Conservation (phyloP, 2,888 invertebrate genomes). For the Pachymerium ferrugineum region DNA sequence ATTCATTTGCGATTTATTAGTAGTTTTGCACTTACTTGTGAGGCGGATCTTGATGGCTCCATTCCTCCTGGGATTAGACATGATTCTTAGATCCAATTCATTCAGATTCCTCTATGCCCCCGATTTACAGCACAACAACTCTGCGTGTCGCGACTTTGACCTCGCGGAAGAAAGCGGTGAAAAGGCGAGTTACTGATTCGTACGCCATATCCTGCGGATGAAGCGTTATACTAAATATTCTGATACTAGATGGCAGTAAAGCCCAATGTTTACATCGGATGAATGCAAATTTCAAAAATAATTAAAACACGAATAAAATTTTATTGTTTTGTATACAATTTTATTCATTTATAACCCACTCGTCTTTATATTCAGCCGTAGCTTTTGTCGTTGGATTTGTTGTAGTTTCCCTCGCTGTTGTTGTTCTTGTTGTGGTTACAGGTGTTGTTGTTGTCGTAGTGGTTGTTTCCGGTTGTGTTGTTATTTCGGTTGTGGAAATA, state of each 20-base stretch:
- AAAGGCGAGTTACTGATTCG: background rate
- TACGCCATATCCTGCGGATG: background rate
- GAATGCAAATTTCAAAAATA: background rate
- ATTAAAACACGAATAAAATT: too few species aligned
- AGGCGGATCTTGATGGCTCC: background rate
- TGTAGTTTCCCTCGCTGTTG: background rate
- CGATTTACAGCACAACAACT: background rate
- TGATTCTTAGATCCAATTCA: constrained; percentile 2
- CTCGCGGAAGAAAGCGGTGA: background rate
- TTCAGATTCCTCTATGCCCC: background rate
- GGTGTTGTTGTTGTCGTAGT: background rate
- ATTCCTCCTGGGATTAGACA: background rate
- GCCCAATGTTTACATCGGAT: background rate
- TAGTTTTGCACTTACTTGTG: background rate
- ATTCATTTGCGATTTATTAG: background rate
- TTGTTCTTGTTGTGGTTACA: background rate
- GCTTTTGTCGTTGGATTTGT: background rate
- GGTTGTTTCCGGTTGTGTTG: background rate
- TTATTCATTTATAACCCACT: background rate
- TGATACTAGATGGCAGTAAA: background rate
- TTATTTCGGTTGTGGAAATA: background rate
- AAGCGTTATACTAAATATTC: background rate
- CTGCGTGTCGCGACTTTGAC: background rate
- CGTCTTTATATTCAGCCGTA: background rate
- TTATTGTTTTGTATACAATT: background rate